A percentile compares a stretch with the other conserved stretches of the same genome.
Evolutionary conservation across 1,140 invertebrate species (phyloP).

Genomic region (Bombus confusus): DNA sequence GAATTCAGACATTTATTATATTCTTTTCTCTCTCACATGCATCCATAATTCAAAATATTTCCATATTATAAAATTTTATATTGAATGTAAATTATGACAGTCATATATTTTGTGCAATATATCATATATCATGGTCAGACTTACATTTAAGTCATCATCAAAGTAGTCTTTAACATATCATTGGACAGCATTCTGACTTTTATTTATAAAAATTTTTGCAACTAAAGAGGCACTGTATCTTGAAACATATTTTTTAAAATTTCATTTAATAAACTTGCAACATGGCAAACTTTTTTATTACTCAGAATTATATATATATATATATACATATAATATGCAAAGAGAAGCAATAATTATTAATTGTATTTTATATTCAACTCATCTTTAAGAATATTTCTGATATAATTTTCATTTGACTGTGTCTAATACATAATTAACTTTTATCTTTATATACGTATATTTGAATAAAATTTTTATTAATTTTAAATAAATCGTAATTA

Average conservation of each 20-base stretch:
- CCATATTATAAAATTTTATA: conserved; percentile 12
- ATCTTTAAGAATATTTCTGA: background rate
- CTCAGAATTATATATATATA: background rate
- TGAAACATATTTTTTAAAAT: background rate
- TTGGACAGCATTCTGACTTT: conserved; percentile 46
- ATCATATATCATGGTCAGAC: conserved; percentile 16
- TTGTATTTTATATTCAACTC: background rate
- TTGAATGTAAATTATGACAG: background rate
- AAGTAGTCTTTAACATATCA: conserved; percentile 16
- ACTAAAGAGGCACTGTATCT: conserved; percentile 25
- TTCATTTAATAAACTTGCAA: background rate
- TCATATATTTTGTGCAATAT: conserved; percentile 26
- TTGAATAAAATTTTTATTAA: background rate
- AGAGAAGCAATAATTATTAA: conserved; percentile 9
- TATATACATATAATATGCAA: background rate
- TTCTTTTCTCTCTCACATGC: background rate
- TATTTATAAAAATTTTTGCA: conserved; percentile 22
- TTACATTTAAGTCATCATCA: conserved; percentile 1
- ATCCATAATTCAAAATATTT: background rate
- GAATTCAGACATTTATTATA: conserved; percentile 10
- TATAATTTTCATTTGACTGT: background rate
- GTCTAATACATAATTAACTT: background rate
- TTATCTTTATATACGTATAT: background rate
- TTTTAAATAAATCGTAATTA: conserved; percentile 5
- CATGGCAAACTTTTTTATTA: background rate